phyloP scores from a whole-genome alignment of 2,888 invertebrate species.

The Teinopalpus imperialis region DNA sequence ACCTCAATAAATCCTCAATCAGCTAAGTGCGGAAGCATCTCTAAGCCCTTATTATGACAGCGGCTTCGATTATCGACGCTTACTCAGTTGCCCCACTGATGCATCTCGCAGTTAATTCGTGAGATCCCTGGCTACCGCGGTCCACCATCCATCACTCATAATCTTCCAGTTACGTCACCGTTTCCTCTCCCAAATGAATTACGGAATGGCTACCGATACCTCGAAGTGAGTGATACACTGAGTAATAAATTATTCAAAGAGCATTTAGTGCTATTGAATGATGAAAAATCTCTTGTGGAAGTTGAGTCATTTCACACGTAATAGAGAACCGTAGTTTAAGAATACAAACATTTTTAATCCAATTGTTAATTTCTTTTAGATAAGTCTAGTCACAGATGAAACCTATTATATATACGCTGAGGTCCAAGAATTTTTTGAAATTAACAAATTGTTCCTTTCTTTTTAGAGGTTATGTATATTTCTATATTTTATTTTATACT shows the following conservation, averaged over 20 bases:
- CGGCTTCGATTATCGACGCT: slow-evolving; percentile 16
- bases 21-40: slow-evolving; percentile 17
- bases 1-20: slow-evolving; percentile 20
- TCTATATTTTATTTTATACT: no score
- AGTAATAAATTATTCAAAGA: not conserved
- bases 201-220: slow-evolving; percentile 32
- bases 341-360: no score
- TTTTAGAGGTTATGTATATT: no score
- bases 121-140: slow-evolving; percentile 2
- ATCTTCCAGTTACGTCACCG: slow-evolving; percentile 40
- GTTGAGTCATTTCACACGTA: no score
- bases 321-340: no score
- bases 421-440: no score
- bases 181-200: slow-evolving; percentile 38
- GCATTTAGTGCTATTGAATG: no score
- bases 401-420: no score
- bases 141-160: slow-evolving; percentile 48
- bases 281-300: no score
- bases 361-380: no score
- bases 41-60: slow-evolving; percentile 23
- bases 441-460: no score
- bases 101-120: slow-evolving; percentile 12
- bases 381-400: no score
- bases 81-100: slow-evolving; percentile 6
- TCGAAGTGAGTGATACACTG: slow-evolving; percentile 27